phyloP scores from a whole-genome alignment of 92 coral and sea anemone species.

The Zoanthus gigantus region DNA sequence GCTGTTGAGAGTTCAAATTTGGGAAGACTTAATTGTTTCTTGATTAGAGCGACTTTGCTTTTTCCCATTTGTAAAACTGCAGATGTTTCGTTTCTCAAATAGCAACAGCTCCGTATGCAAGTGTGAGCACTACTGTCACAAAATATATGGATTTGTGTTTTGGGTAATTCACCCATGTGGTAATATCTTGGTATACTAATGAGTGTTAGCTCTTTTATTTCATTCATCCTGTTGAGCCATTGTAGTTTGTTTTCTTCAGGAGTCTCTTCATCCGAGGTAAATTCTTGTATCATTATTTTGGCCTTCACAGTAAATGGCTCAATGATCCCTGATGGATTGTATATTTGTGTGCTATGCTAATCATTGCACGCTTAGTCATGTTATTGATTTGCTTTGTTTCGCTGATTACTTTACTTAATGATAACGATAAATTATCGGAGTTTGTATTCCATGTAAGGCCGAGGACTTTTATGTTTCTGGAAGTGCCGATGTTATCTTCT shows the following conservation, averaged over 20 bases:
- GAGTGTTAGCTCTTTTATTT: neutral
- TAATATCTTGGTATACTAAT: neutral
- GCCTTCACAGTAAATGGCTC: neutral
- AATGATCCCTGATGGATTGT: neutral
- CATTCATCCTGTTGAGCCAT: neutral
- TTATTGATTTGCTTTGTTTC: neutral
- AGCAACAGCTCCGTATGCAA: conserved; percentile 1
- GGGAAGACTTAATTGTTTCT: conserved; percentile 12
- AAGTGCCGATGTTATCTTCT: conserved; percentile 6
- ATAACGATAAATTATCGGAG: neutral
- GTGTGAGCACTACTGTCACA: conserved; percentile 6
- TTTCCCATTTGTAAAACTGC: neutral
- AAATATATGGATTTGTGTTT: neutral
- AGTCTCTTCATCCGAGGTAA: conserved; percentile 8
- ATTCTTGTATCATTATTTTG: neutral
- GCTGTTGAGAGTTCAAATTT: conserved; percentile 62
- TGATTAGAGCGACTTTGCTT: neutral
- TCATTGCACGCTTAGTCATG: neutral
- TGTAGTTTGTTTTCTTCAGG: neutral
- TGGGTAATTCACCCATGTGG: neutral
- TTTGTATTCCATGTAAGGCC: conserved; percentile 10
- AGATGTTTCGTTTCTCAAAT: neutral
- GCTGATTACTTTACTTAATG: conserved; percentile 1
- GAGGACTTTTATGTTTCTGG: conserved; percentile 5
- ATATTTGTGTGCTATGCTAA: neutral